Percentiles rank a stretch among this genome's conserved stretches.
Evolutionary conservation across 2,888 invertebrate species (phyloP).

Genomic region (Lymantria dispar): DNA sequence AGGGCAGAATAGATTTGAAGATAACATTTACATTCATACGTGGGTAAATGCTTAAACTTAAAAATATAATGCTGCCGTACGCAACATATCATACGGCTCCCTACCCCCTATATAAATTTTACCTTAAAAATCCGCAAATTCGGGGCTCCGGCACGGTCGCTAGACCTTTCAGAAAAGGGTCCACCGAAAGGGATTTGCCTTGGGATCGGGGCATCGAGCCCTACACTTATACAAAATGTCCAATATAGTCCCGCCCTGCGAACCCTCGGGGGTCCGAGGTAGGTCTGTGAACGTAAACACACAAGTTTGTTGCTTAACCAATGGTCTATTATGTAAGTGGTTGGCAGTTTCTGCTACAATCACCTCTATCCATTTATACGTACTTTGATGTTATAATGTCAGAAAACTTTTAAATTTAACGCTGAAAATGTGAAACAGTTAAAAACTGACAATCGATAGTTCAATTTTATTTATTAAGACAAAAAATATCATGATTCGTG

Average conservation of each 20-base stretch:
- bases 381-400: neutral
- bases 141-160: conserved; percentile 72
- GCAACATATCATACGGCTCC: conserved; percentile 37
- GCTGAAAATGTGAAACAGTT: neutral
- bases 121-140: conserved; percentile 83
- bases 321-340: conserved; percentile 52
- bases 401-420: neutral
- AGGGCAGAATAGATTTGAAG: too few species aligned
- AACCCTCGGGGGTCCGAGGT: conserved; percentile 64
- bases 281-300: conserved; percentile 66
- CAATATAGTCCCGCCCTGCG: conserved; percentile 67
- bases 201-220: conserved; percentile 69
- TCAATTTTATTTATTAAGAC: too few species aligned
- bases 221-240: conserved; percentile 82
- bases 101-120: conserved; percentile 76
- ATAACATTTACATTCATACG: too few species aligned
- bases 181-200: conserved; percentile 79
- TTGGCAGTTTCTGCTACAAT: conserved; percentile 26
- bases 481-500: too few species aligned
- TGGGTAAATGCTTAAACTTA: conserved; percentile 21
- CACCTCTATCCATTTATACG: conserved; percentile 5
- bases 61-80: conserved; percentile 34
- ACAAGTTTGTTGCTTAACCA: conserved; percentile 70
- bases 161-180: conserved; percentile 75
- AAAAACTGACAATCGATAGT: too few species aligned